Evolutionary conservation across 2,888 invertebrate genomes (phyloP).

Genomic region (Ischnura elegans): DNA sequence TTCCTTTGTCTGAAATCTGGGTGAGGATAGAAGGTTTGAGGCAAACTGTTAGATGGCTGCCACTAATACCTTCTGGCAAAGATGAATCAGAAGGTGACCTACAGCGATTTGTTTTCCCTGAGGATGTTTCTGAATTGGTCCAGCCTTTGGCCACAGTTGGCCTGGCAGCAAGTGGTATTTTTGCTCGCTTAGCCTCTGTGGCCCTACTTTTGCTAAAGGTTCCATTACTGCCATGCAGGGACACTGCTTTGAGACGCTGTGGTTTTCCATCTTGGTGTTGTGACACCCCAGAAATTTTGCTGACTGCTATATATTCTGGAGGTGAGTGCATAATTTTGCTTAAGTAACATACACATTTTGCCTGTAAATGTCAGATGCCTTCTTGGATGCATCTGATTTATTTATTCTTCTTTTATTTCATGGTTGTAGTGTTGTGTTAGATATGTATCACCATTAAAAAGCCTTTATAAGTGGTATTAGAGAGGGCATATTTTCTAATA

Average conservation of each 20-base stretch:
- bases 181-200: slow-evolving; percentile 81
- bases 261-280: slow-evolving; percentile 42
- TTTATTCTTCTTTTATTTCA: too few relatives aligned
- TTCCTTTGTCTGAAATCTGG: slow-evolving; percentile 88
- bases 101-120: slow-evolving; percentile 83
- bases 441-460: too few relatives aligned
- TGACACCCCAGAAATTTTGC: slow-evolving; percentile 51
- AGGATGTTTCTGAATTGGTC: slow-evolving; percentile 84
- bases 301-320: slow-evolving; percentile 28
- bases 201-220: slow-evolving; percentile 77
- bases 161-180: slow-evolving; percentile 76
- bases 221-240: slow-evolving; percentile 65
- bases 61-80: slow-evolving; percentile 77
- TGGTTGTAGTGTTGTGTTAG: too few relatives aligned
- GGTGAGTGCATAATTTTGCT: neutral
- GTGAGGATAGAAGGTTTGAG: slow-evolving; percentile 86
- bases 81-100: slow-evolving; percentile 77
- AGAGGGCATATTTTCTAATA: too few relatives aligned
- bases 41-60: slow-evolving; percentile 86
- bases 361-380: too few relatives aligned
- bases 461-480: too few relatives aligned
- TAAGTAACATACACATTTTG: too few relatives aligned
- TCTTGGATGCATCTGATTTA: too few relatives aligned
- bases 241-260: slow-evolving; percentile 37
- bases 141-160: slow-evolving; percentile 83